Evolutionary conservation across 2,113 vertebrate genomes (phyloP).

Genomic region (Anseranas semipalmata): DNA sequence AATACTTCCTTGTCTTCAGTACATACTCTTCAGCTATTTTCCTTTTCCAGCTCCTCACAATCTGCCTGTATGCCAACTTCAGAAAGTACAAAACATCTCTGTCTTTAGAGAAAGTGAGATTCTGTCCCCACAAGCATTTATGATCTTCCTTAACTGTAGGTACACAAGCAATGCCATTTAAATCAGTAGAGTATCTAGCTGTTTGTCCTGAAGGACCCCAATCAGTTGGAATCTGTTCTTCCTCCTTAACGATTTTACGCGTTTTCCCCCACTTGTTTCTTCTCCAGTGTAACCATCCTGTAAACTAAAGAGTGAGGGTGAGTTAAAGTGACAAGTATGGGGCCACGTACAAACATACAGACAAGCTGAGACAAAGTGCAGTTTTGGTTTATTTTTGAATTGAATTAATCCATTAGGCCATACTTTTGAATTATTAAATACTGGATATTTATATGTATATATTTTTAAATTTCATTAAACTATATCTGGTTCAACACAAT

Average conservation of each 20-base stretch:
- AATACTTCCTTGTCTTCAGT: neutral
- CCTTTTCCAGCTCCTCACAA: neutral
- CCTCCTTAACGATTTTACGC: neutral
- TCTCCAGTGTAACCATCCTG: neutral
- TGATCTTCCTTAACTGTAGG: neutral
- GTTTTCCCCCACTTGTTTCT: neutral
- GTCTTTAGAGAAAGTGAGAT: neutral
- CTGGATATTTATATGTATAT: neutral
- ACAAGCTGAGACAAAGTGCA: neutral
- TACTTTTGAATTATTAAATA: neutral
- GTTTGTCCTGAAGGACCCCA: neutral
- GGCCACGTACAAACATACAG: neutral
- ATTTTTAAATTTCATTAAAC: neutral
- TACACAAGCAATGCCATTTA: neutral
- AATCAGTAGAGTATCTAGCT: neutral
- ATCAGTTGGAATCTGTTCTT: neutral
- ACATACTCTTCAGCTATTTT: accelerated
- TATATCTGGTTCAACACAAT: neutral
- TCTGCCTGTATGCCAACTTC: neutral
- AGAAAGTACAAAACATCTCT: neutral
- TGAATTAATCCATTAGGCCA: neutral
- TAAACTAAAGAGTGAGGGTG: neutral
- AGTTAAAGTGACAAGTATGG: neutral
- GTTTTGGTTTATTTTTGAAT: neutral
- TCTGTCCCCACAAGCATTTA: neutral